Evolutionary conservation across 2,888 invertebrate genomes (phyloP), one percentile per base, ranked within the genome.

Genomic region (Crioceris asparagi): DNA sequence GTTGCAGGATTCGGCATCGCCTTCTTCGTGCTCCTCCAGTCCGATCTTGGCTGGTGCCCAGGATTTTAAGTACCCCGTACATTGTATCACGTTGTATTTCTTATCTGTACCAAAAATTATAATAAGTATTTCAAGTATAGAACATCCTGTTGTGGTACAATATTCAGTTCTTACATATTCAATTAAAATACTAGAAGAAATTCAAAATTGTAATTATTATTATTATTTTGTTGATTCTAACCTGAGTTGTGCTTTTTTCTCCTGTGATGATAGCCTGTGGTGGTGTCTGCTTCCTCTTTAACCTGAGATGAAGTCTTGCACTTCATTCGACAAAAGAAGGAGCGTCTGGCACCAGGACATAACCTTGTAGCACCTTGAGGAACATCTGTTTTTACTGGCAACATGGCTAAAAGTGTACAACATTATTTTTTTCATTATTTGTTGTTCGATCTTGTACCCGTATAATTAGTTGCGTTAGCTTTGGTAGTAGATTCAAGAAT

Each of bases 291-390:
- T 57, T 87, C 86, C 54, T 86, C 84, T 62, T 87, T 87, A 41
- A 83, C 71, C 54, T 72, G 72, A 11, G 70, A 60, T 2, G 65
- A 53, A 6, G 70, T 61, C 61, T 83, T 83, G 53, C 80, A 78
- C 62, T 91, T 92, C 83, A 93, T 92, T 42, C 92, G 78, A 59
- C 92, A 94, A 64, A 90, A 90, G 64, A 94, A 94, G 0, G 91
- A 91, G 23, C 94, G 72, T 3, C 92, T 69, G 1, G 91, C 86
- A 4, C 94, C 94, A 0, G 91, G 84, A 59, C 88, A 84, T 7
- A 92, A 67, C 17, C 83, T 73, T 1, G 85, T 79, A 32, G 48
- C 74, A 19, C 79, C 80, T 46, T 82, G 77, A 4, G 83, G 82
- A 39, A 86, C 68, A 56, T 90, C 90, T 2, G 86, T 77, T 65